Base-by-base conservation (phyloP, 1,140 invertebrate species). In the Apis dorsata region DNA sequence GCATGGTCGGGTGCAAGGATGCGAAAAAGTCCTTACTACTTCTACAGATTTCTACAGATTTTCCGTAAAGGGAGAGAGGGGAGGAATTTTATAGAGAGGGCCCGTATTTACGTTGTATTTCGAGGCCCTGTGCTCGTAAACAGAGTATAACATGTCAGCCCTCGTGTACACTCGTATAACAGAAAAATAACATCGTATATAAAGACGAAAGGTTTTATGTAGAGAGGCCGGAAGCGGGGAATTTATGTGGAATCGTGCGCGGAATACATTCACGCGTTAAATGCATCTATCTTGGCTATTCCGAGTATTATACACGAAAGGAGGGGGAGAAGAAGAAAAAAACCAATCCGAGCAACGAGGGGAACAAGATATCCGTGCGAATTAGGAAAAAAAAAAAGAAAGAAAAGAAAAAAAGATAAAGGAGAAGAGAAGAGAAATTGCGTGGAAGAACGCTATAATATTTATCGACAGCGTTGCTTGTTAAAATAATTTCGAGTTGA, bases 151-250 rank as follows among this genome's bases (percentile, higher is more conserved):
- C 74, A 66, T 77, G 86, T 84, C 86, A 86, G 74, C 86, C 76
- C n/a, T 75, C 75, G 53, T 80, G 68, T 68, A 76, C 72, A 70
- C 76, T 83, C 80, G 63, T 71, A 86, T 86, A 86, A 86, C 79
- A 86, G 85, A 87, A 87, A 86, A 87, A 86, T 86, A 87, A 84
- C 81, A 75, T 65, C 62, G 57, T 59, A 60, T 76, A 80, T 84
- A 86, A 84, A 87, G 81, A 51, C 60, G 69, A 34, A 68, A 73
- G 81, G 57, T 55, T 65, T 87, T 63, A 60, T 21, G 34, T 77
- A 76, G 65, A 76, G 34, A 15, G 59, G 63, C 74, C 65, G 73
- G 73, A 75, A 69, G 9, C 73, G 44, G 63, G 28, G 65, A 78
- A 82, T 82, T 82, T 82, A 76, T 78, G 66, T 82, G 65, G 63